Evolutionary conservation across 2,888 invertebrate species (phyloP).

Genomic region (Lypha dubia): DNA sequence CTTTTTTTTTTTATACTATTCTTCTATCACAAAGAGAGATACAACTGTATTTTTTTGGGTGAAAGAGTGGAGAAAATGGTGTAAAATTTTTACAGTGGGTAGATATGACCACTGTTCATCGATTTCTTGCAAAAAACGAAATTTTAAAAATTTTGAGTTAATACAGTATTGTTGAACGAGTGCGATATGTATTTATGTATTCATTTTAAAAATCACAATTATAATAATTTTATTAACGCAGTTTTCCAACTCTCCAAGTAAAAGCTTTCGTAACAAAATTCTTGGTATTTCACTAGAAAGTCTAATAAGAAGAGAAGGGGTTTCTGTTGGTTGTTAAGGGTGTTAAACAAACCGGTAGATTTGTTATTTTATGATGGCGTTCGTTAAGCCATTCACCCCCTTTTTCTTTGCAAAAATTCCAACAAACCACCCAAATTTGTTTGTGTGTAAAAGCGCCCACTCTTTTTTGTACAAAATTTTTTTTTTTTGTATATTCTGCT

Average conservation of each 20-base stretch:
- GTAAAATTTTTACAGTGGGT: no score
- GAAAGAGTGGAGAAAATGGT: no score
- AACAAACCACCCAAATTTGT: not conserved
- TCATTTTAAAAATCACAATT: no score
- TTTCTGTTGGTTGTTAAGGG: not conserved
- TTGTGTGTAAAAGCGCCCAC: slow-evolving; percentile 27
- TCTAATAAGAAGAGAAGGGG: not conserved
- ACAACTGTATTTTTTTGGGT: no score
- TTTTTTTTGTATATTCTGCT: not conserved
- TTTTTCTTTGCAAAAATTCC: not conserved
- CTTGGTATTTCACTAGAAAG: not conserved
- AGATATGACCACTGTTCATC: no score
- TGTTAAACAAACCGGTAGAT: not conserved
- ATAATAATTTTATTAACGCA: no score
- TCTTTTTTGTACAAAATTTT: slow-evolving; percentile 1
- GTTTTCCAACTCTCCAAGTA: not conserved
- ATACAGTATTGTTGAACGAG: no score
- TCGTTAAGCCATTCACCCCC: not conserved
- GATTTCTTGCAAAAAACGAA: no score
- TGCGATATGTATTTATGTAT: no score
- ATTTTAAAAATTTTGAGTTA: no score
- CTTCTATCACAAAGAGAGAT: no score
- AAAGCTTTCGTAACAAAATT: not conserved
- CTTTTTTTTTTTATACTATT: no score
- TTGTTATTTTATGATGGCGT: not conserved